Evolutionary conservation across 1,140 invertebrate genomes (phyloP), one percentile per base, ranked within the genome.

Genomic region (Dendroctonus valens): DNA sequence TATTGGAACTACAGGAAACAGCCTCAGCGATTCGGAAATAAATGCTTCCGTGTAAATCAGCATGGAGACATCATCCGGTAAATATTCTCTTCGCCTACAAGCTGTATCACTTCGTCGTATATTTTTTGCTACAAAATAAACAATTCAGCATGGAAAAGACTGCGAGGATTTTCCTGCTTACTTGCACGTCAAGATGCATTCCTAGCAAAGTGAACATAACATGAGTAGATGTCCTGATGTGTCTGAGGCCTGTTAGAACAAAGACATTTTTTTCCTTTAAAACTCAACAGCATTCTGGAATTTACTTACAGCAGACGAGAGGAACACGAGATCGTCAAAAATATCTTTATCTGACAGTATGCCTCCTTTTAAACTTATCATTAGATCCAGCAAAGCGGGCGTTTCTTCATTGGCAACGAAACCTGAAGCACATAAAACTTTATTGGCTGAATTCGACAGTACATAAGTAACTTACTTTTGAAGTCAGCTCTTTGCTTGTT

Each of bases 221-320:
- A 26, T 26, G 26, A 26, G 26, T 26, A 26, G 3, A 26, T 26
- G 26, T 26, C 26, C 26, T 26, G 26, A 26, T 26, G 26, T 26
- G 26, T 26, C 26, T 26, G 26, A 2, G 3, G 26, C 26, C 26
- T 26, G 26, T 26, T 26, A 26, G 26, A 26, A 26, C 26, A 26
- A 26, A 26, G 3, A 26, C 26, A 26, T 26, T 26, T 26, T 26
- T 26, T 26, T 26, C 26, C 26, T 26, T 26, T 50, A 9, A n/a
- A 50, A 14, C n/a, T 26, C 48, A 7, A 50, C 7, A 3, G 1
- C 26, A 26, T 26, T 26, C 26, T 26, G 26, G 42, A 11, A 12
- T 46, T 46, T 37, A 53, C 51, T 53, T 38, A 53, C 51, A 39
- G 51, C 51, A n/a, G 12, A 7, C 39, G 51, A 53, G 37, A 53